A percentile compares a stretch with the other conserved stretches of the same genome.
These are phyloP conservation scores for Chymomyza procnemis DNA, from an alignment of 2,888 invertebrate genomes.

Conservation along the genomic window DNA sequence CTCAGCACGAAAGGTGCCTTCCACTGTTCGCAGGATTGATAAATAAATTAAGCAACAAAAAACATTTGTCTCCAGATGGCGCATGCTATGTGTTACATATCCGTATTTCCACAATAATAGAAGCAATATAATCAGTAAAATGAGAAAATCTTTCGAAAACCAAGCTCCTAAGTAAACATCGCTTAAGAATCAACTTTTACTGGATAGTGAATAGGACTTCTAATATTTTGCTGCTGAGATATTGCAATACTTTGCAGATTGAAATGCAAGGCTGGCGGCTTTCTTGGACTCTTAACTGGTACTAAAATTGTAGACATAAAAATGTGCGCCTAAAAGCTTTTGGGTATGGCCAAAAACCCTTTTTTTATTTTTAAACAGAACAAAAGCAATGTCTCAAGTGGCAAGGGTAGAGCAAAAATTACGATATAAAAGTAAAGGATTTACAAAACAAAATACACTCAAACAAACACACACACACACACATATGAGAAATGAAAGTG, in stretches of 20 bases:
- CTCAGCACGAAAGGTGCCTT: too few species aligned
- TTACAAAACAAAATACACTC: constrained; percentile 44
- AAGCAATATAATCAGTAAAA: too few species aligned
- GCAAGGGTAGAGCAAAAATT: constrained; percentile 68
- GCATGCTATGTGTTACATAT: constrained; percentile 87
- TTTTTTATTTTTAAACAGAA: constrained; percentile 38
- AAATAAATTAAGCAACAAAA: too few species aligned
- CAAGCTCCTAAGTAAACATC: too few species aligned
- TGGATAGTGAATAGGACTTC: too few species aligned
- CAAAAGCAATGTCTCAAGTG: constrained; percentile 72
- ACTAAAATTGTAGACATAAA: not conserved
- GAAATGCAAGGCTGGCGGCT: not conserved
- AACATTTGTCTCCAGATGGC: too few species aligned
- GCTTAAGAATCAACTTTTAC: not conserved
- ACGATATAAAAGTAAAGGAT: constrained; percentile 47
- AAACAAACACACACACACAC: constrained; percentile 27
- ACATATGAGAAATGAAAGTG: constrained; percentile 69
- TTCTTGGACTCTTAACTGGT: not conserved
- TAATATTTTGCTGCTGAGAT: not conserved
- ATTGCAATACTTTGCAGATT: not conserved
- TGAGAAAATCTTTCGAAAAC: too few species aligned
- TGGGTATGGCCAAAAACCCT: constrained; percentile 57
- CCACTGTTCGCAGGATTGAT: too few species aligned
- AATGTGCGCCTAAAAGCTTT: constrained; percentile 61
- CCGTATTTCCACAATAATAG: constrained; percentile 79